Base-by-base conservation (phyloP, 2,797 vertebrate species). In the Sphenodon punctatus region DNA sequence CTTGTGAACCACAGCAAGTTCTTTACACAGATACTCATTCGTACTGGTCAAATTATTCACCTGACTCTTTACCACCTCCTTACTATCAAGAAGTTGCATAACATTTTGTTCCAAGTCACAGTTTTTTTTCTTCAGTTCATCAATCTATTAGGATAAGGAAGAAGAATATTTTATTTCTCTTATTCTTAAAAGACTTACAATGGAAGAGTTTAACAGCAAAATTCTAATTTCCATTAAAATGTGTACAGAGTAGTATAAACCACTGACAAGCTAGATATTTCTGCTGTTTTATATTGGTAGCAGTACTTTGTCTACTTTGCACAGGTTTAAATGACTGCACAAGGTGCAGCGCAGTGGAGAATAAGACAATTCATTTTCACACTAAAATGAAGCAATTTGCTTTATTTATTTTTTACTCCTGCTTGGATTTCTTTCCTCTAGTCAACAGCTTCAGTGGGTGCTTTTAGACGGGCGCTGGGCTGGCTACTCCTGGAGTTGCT, bases 41-140 rank as follows among this genome's bases (percentile, higher is more conserved):
- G 94, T 89, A 73, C 34, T 89, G 66, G 89, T 87, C 90, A 96
- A 88, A 78, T 90, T 80, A 9, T 92, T 85, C 89, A 94, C 84
- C 84, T 94, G 90, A 89, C 75, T 91, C 78, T 70, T 93, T 80
- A 92, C 87, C 67, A 82, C 82, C 55, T 89, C 79, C 67, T 94
- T 93, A 76, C 67, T 93, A 87, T 91, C 87, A 92, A 92, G 87
- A 65, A 95, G 90, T 75, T 92, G 88, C 48, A 71, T 88, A 90
- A 94, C 91, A 82, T 77, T 90, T 71, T 95, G 90, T 89, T 94
- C 93, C 88, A 96, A 89, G 61, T 84, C 90, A 90, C 73, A 60
- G 86, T 91, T 95, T 86, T 78, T 93, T 71, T 92, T 87, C 86
- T 94, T 92, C 63, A 94, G 91, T 67, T 95, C 87, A 90, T 96